phyloP scores from a whole-genome alignment of 2,113 vertebrate species.

The Tricholaema leucomelas region DNA sequence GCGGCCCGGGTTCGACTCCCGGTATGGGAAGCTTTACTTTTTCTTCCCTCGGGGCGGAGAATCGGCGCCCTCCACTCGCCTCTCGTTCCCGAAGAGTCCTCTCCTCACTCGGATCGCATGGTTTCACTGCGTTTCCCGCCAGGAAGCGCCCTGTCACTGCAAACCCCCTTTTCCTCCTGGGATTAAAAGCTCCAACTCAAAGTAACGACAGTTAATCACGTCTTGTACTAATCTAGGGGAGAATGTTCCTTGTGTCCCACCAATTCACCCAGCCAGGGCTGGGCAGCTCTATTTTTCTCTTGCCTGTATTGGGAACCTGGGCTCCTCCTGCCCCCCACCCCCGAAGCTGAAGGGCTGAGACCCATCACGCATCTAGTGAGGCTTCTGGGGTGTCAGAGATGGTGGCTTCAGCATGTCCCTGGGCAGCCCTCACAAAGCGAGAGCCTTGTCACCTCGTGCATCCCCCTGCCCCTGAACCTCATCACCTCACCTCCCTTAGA shows the following conservation, averaged over 20 bases:
- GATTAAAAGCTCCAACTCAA: accelerated
- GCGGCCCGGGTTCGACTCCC: constrained; percentile 86
- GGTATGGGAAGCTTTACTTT: constrained; percentile 74
- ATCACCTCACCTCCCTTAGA: background rate
- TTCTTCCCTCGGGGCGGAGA: too few species aligned
- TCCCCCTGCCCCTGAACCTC: background rate
- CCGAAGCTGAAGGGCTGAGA: background rate
- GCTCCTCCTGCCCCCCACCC: background rate
- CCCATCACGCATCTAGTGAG: background rate
- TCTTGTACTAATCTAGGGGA: accelerated
- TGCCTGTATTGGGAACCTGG: background rate
- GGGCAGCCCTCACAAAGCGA: background rate
- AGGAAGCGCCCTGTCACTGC: too few species aligned
- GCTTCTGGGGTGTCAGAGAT: background rate
- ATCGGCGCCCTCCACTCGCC: too few species aligned
- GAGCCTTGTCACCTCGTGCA: background rate
- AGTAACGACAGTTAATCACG: accelerated
- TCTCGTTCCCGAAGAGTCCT: too few species aligned
- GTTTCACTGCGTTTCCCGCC: background rate
- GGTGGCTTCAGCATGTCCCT: background rate
- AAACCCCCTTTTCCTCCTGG: accelerated
- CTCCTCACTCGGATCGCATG: background rate
- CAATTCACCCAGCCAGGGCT: background rate
- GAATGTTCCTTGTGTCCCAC: background rate
- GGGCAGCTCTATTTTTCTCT: background rate